Evolutionary conservation across 2,797 vertebrate species (phyloP).

Genomic region (Lerista edwardsae): DNA sequence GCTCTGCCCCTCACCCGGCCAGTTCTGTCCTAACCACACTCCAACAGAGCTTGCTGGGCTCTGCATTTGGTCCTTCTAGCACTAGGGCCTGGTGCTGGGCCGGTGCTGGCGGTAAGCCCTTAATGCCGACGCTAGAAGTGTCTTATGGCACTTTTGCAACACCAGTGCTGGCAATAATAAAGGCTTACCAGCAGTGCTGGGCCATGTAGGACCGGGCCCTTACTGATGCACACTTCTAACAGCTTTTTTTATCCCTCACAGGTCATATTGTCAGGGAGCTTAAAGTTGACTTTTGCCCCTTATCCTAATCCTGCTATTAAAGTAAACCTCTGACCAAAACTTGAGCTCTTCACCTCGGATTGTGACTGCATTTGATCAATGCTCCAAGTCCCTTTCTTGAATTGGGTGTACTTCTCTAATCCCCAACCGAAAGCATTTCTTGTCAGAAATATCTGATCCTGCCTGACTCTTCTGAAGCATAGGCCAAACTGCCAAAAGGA

Average conservation of each 20-base stretch:
- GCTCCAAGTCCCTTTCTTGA: background rate
- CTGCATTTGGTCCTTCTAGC: too few relatives aligned
- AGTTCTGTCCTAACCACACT: too few relatives aligned
- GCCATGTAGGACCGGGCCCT: too few relatives aligned
- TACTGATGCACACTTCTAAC: background rate
- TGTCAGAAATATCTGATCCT: background rate
- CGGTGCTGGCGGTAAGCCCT: too few relatives aligned
- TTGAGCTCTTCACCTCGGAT: slow-evolving; percentile 1
- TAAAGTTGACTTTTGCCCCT: slow-evolving; percentile 8
- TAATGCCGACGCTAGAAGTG: too few relatives aligned
- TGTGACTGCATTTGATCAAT: slow-evolving; percentile 32
- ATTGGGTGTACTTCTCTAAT: background rate
- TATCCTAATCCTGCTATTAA: slow-evolving; percentile 18
- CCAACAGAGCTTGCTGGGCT: too few relatives aligned
- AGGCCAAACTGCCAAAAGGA: background rate
- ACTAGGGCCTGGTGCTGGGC: too few relatives aligned
- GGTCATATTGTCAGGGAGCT: background rate
- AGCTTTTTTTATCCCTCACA: background rate
- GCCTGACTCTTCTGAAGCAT: slow-evolving; percentile 1
- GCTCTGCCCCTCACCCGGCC: too few relatives aligned
- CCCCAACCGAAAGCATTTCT: slow-evolving; percentile 9
- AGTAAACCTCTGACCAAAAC: slow-evolving; percentile 25
- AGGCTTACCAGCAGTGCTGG: too few relatives aligned
- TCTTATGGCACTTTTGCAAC: too few relatives aligned
- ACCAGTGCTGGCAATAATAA: too few relatives aligned